A percentile compares a stretch with the other conserved stretches of the same genome.
Conservation (phyloP, 2,888 invertebrate genomes). For the Nomada hirtipes region DNA sequence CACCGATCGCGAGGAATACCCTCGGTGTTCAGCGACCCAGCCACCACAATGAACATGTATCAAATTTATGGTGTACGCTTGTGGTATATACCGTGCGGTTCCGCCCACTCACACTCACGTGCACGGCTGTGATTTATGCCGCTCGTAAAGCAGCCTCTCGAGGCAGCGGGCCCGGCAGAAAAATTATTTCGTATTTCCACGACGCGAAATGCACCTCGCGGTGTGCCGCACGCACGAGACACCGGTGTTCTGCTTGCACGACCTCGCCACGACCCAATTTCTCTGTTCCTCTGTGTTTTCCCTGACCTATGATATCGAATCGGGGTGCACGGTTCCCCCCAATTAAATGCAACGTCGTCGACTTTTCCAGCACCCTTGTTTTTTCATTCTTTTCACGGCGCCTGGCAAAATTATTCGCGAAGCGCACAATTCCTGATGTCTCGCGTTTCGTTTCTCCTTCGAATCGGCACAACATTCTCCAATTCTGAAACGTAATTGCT, state of each 20-base stretch:
- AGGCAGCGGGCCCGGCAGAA: constrained; percentile 51
- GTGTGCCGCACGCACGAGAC: constrained; percentile 25
- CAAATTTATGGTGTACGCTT: constrained; percentile 76
- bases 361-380: neutral
- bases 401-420: too few species aligned
- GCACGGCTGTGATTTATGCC: constrained; percentile 74
- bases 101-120: constrained; percentile 79
- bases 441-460: too few species aligned
- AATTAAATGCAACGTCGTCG: neutral
- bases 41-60: constrained; percentile 76
- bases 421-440: too few species aligned
- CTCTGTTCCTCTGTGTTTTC: neutral
- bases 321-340: neutral
- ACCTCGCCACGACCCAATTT: constrained; percentile 46
- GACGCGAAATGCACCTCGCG: constrained; percentile 45
- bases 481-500: neutral
- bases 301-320: neutral
- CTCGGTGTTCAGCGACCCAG: constrained; percentile 50
- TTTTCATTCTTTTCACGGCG: neutral
- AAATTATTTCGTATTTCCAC: constrained; percentile 64
- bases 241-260: constrained; percentile 10
- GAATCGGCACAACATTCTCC: neutral
- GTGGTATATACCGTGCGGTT: constrained; percentile 67
- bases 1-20: constrained; percentile 54
- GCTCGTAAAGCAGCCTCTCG: constrained; percentile 73